These are phyloP conservation scores for Drosophila robusta DNA, from an alignment of 2,888 invertebrate genomes.

Conservation along the genomic window DNA sequence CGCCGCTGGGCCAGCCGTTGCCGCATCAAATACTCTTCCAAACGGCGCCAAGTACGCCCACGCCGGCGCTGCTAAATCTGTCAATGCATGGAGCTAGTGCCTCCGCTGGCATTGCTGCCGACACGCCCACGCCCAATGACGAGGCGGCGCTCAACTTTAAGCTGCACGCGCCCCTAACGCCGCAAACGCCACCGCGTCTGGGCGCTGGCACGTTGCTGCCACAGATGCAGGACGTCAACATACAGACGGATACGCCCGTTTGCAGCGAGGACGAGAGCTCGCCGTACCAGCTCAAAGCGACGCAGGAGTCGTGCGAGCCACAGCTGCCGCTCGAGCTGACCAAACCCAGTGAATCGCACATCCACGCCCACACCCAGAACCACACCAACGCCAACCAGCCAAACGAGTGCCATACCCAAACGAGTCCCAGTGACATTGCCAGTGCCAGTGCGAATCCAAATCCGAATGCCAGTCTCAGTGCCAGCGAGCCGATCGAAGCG, in stretches of 20 bases:
- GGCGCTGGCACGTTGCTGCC: constrained; percentile 73
- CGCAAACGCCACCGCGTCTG: constrained; percentile 76
- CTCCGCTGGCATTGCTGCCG: constrained; percentile 24
- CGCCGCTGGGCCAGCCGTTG: constrained; percentile 44
- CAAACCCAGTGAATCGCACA: constrained; percentile 59
- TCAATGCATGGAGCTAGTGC: constrained; percentile 62
- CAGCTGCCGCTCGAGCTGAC: constrained; percentile 78
- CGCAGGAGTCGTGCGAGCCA: constrained; percentile 36
- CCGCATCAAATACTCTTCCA: constrained; percentile 74
- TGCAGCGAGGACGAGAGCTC: constrained; percentile 88
- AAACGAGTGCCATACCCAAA: constrained; percentile 71
- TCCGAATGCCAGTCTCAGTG: constrained; percentile 40
- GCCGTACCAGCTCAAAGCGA: constrained; percentile 61
- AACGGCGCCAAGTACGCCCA: constrained; percentile 53
- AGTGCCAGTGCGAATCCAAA: constrained; percentile 46
- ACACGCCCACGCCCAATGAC: constrained; percentile 47
- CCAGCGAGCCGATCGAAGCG: constrained; percentile 35
- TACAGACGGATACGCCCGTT: constrained; percentile 91
- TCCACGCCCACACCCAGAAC: not conserved
- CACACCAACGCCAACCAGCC: constrained; percentile 51
- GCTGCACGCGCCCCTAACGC: constrained; percentile 65
- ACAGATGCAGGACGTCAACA: constrained; percentile 92
- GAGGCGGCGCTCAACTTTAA: constrained; percentile 68
- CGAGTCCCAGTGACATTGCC: constrained; percentile 62
- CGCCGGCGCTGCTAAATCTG: constrained; percentile 55